Percentiles rank a stretch among this genome's conserved stretches.
Evolutionary conservation across 2,113 vertebrate genomes (phyloP).

Genomic region (Atrichornis clamosus): DNA sequence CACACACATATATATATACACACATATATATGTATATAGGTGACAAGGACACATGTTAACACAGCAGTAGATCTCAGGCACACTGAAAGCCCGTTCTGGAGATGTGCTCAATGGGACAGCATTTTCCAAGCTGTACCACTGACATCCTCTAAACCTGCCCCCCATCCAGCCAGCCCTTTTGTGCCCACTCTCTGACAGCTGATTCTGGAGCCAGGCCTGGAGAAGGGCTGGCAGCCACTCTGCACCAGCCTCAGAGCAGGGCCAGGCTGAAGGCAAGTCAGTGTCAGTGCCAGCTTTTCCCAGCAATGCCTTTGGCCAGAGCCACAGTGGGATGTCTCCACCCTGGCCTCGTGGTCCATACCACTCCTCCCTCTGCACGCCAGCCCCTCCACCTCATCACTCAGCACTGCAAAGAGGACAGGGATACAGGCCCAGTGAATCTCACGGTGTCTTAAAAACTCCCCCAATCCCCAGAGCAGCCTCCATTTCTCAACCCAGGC

Average conservation of each 20-base stretch:
- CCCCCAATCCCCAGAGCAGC: neutral
- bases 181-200: neutral
- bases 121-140: neutral
- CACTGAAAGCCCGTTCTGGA: fast-evolving
- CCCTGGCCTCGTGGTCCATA: fast-evolving
- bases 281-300: neutral
- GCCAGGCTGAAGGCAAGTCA: neutral
- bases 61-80: neutral
- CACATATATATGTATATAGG: neutral
- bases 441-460: neutral
- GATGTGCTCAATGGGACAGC: neutral
- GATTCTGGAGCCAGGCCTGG: neutral
- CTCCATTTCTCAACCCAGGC: neutral
- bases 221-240: neutral
- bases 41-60: fast-evolving
- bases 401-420: neutral
- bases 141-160: neutral
- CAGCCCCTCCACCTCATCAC: neutral
- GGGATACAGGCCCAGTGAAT: neutral
- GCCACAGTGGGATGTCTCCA: fast-evolving
- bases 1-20: fast-evolving
- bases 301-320: neutral
- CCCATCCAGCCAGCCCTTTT: neutral
- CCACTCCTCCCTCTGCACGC: neutral
- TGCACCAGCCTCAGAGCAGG: neutral